These are phyloP conservation scores for Ephydatia muelleri DNA, from an alignment of 37 sponge, comb jelly and placozoan genomes.

Conservation along the genomic window DNA sequence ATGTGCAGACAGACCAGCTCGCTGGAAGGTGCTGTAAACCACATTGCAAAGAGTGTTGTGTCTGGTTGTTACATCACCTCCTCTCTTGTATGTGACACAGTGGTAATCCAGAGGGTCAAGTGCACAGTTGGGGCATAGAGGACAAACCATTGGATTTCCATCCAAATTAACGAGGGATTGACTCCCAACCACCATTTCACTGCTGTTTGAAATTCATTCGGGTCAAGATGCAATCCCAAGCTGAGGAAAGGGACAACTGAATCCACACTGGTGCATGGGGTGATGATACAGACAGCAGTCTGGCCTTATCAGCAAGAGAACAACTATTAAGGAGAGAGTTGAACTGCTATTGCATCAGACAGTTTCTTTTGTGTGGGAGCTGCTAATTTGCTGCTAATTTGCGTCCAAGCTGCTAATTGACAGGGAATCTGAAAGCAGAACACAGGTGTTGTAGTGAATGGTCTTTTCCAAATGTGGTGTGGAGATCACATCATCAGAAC, in stretches of 20 bases:
- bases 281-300: not conserved
- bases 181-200: not conserved
- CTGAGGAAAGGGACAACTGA: not conserved
- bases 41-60: not conserved
- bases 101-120: not conserved
- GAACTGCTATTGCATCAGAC: not conserved
- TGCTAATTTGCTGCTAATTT: too few relatives aligned
- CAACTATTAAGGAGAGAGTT: not conserved
- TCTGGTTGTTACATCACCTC: not conserved
- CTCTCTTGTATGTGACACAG: not conserved
- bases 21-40: not conserved
- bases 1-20: not conserved
- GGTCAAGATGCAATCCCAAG: not conserved
- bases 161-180: not conserved
- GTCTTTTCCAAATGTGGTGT: too few relatives aligned
- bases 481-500: too few relatives aligned
- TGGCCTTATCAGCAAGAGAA: not conserved
- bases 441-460: not conserved
- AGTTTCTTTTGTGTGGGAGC: not conserved
- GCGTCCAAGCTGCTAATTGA: not conserved
- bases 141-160: not conserved
- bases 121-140: not conserved
- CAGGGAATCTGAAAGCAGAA: not conserved
- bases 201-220: not conserved
- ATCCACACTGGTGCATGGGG: not conserved